Evolutionary conservation across 2,113 vertebrate genomes (phyloP), one percentile per base, ranked within the genome.

Genomic region (Myotis yumanensis): DNA sequence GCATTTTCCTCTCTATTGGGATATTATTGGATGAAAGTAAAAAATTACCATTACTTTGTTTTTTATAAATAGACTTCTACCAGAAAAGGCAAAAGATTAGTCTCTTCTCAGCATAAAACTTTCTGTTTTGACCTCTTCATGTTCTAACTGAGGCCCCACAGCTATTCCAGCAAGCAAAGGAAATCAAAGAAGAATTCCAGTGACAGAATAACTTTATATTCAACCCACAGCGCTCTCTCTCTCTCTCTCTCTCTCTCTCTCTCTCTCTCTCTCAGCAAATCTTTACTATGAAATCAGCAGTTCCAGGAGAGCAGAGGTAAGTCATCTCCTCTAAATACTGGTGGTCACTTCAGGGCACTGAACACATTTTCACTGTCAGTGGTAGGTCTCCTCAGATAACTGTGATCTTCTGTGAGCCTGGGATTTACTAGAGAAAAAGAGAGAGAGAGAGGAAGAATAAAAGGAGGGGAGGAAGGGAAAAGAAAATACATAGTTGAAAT

Each of bases 281-380:
- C 72, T 92, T 79, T 51, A 79, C 73, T 92, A 69, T 91, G 75
- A 91, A 95, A 69, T 89, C 66, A 88, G 66, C 90, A 92, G 59
- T 79, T 93, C 59, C 48, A 83, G 69, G 32, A 90, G 35, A 83
- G 54, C 11, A 90, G 75, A 82, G 28, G 18, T 46, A 81, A 93
- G 57, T 81, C 79, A 75, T 23, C 48, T 4, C 23, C 73, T 91
- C 85, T 69, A 28, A 79, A 93, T 79, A 40, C 43, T 76, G 25
- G 8, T 35, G 25, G 40, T 18, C 51, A 20, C 40, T 52, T 52
- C 48, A 43, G 68, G 57, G 25, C 81, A 52, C 52, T 51, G 37
- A 40, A 86, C 35, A 40, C 30, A 57, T n/a, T 73, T 87, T 85
- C 40, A 69, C 7, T 86, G 32, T 94, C 66, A 59, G 46, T 32